Base-by-base conservation (phyloP, 2,113 vertebrate species). In the Xyrauchen texanus region DNA sequence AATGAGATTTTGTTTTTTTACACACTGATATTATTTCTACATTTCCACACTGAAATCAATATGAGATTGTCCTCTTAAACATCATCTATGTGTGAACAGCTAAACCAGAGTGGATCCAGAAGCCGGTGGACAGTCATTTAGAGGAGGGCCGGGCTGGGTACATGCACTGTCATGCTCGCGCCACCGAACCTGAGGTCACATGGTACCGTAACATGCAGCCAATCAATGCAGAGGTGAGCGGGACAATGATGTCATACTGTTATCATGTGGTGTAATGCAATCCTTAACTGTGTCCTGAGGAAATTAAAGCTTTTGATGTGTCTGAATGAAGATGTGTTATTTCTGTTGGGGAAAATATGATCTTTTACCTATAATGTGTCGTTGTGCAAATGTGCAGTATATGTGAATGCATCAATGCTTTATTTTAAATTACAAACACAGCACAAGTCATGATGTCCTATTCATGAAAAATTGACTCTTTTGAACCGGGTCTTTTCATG, bases 61-160 rank as follows among this genome's bases (percentile, higher is more conserved):
- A 1, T 55, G 9, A 12, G 4, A 53, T 57, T 57, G 4, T 57
- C 12, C 5, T 52, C 12, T 57, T 4, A 57, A 13, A 6, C 12
- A 5, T 13, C 4, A 0, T 62, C 34, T n/a, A 4, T 61, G 8
- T n/a, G 3, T 45, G 8, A 52, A 9, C 76, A 95, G 95, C 94
- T 7, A 81, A 91, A 16, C 95, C 95, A 68, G 92, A 89, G 0
- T 96, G 95, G 95, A 85, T 95, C 62, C 88, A 89, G 86, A 94
- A 92, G 83, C 95, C 95, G 49, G 92, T 91, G 82, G 92, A 96
- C 84, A 95, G 93, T 85, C 89, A 94, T 45, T 85, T 96, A 81
- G 93, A 95, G 82, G 95, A 96, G 81, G 93, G 95, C 49, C 94
- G 92, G 61, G 91, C 95, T 0, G 95, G 95, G 45, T 96, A 93